Base-by-base conservation (phyloP, 2,797 vertebrate species). In the Mus caroli region DNA sequence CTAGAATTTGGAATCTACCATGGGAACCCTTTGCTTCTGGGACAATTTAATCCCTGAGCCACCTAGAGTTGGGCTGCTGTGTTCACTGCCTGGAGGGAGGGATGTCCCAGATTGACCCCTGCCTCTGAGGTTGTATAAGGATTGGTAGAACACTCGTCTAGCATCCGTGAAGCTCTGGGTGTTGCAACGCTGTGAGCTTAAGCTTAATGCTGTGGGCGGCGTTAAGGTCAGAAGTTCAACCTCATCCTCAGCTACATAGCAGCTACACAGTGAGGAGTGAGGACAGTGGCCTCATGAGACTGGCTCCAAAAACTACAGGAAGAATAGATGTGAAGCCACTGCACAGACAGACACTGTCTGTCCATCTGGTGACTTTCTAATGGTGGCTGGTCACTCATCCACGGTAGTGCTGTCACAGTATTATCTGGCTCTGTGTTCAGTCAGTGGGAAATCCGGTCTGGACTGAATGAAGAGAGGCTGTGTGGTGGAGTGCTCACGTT, bases 101-200 rank as follows among this genome's bases (percentile, higher is more conserved):
- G 10, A 10, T 28, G 20, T 17, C 17, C n/a, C 62, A 46, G 52
- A 40, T 46, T 58, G 2, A 0, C 0, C 1, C 1, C 24, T 31
- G 43, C 43, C 43, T 40, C 50, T 26, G 4, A 69, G 69, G 28
- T 17, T 26, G 34, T 73, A 90, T 20, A 24, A 43, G 82, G 88
- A 67, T 69, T 54, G 46, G 4, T 52, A 26, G 64, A 71, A 69
- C 50, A 37, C 84, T n/a, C 37, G 64, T 22, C 46, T 26, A 8
- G 13, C 46, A 4, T 26, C 8, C 46, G 15, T 26, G 62, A 54
- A 54, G 46, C 7, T 50, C 84, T 54, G 31, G 4, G n/a, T 28
- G 46, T 24, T 54, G 34, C 46, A 52, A 34, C 34, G 4, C 0
- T 17, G 14, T n/a, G 31, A n/a, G 85, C 46, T 46, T 46, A 46